Base-by-base conservation (phyloP, 2,888 invertebrate species). In the Sicus ferrugineus region DNA sequence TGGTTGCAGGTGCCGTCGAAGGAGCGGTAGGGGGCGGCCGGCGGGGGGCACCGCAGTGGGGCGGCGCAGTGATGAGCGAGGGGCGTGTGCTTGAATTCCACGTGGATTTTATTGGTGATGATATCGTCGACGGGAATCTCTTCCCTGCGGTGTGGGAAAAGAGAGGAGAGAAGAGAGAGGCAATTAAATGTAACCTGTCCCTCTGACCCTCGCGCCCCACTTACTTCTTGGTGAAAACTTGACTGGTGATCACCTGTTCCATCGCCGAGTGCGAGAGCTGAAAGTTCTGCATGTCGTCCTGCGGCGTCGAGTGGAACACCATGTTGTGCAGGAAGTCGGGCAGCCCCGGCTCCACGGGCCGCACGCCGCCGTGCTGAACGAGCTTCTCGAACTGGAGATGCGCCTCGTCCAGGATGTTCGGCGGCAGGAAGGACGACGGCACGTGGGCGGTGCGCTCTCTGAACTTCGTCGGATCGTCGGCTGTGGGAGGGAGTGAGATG, bases 1-100 rank as follows among this genome's bases (percentile, higher is more conserved):
- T 95, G 96, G 84, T 95, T 96, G 82, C 96, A 97, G 14, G 91
- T 89, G 0, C 96, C 96, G 79, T 93, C 93, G 23, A 92, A 84
- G 2, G 89, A 89, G 67, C 95, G 88, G 83, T 92, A 94, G 67
- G 88, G 89, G 14, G 80, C 82, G 0, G 84, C 81, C 0, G 83
- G 71, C 11, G 77, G 72, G 0, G 86, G 83, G 75, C 91, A 91
- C 0, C 76, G 65, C 0, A 87, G 87, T 3, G 78, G 81, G 3
- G 84, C 78, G 0, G 82, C 86, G 50, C 85, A 85, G 68, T 79
- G 80, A 9, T 80, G 79, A 0, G 75, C 79, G 19, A 83, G 66
- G 6, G 81, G 78, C 0, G 84, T 81, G 38, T 81, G 73, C 2
- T 74, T 75, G 52, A 83, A 82, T 28, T 80, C 77, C 0, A 81